Percentiles rank a stretch among this genome's conserved stretches.
Conservation (phyloP, 2,113 vertebrate genomes). For the Gopherus evgoodei region DNA sequence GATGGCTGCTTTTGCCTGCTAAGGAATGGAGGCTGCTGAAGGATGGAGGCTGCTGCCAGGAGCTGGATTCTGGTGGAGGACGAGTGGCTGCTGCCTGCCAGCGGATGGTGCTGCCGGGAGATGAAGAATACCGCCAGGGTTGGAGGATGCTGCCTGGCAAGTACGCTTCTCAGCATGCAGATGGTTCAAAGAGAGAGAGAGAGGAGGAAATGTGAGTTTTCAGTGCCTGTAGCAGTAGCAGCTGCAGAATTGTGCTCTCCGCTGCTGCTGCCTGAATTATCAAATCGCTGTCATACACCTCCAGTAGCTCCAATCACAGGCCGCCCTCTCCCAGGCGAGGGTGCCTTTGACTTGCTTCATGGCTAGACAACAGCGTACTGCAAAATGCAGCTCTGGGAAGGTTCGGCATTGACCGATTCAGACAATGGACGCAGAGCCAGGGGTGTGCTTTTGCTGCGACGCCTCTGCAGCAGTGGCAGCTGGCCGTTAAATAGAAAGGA, state of each 20-base stretch:
- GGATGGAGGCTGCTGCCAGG: neutral
- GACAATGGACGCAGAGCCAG: neutral
- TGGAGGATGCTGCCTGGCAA: neutral
- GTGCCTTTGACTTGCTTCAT: neutral
- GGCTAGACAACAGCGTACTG: rapidly evolving
- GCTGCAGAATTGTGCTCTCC: rapidly evolving
- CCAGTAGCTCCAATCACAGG: rapidly evolving
- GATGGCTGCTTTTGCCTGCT: neutral
- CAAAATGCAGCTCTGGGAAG: rapidly evolving
- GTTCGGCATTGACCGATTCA: neutral
- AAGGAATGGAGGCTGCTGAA: neutral
- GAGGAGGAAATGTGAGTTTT: neutral
- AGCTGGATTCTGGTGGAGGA: neutral
- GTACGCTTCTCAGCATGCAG: neutral
- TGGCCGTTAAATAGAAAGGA: rapidly evolving
- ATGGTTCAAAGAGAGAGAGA: neutral
- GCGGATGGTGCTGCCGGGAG: neutral
- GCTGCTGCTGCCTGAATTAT: rapidly evolving
- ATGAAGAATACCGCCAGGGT: neutral
- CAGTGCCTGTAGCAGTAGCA: rapidly evolving
- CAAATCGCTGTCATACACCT: rapidly evolving
- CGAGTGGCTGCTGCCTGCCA: neutral
- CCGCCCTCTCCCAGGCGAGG: rapidly evolving
- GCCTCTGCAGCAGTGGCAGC: neutral
- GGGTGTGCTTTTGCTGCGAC: rapidly evolving